Percentiles rank a stretch among this genome's conserved stretches.
Conservation (phyloP, 92 coral and sea anemone species). For the Palythoa grandis region DNA sequence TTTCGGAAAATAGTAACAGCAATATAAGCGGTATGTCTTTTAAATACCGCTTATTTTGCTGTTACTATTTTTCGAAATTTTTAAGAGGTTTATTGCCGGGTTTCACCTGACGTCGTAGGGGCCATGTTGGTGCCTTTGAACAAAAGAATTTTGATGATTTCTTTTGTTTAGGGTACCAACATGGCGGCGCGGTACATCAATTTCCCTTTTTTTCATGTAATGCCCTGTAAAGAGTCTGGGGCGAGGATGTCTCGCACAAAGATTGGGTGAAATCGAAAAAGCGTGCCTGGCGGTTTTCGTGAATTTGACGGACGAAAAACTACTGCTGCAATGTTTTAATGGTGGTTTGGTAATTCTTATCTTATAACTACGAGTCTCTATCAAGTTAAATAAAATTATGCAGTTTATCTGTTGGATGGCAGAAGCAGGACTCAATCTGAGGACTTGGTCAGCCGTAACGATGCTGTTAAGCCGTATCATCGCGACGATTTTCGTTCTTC, state of each 20-base stretch:
- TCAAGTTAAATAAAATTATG: background rate
- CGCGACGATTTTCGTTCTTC: background rate
- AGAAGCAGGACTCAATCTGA: background rate
- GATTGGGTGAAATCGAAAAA: background rate
- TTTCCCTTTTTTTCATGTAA: too few relatives aligned
- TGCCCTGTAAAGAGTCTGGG: too few relatives aligned
- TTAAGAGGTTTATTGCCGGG: too few relatives aligned
- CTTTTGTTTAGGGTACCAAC: too few relatives aligned
- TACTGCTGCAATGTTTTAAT: background rate
- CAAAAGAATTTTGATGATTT: too few relatives aligned
- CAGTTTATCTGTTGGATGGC: background rate
- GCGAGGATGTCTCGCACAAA: background rate
- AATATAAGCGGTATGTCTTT: too few relatives aligned
- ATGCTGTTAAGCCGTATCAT: background rate
- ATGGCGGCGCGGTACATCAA: too few relatives aligned
- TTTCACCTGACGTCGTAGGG: too few relatives aligned
- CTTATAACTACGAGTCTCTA: background rate
- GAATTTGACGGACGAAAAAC: background rate
- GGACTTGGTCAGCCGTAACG: background rate
- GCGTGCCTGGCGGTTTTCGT: background rate
- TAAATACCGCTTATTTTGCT: too few relatives aligned
- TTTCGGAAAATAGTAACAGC: too few relatives aligned
- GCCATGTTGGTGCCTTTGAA: too few relatives aligned
- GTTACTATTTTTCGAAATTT: too few relatives aligned
- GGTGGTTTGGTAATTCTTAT: background rate